Evolutionary conservation across 2,888 invertebrate genomes (phyloP), one percentile per base, ranked within the genome.

Genomic region (Amphipyra tragopoginis): DNA sequence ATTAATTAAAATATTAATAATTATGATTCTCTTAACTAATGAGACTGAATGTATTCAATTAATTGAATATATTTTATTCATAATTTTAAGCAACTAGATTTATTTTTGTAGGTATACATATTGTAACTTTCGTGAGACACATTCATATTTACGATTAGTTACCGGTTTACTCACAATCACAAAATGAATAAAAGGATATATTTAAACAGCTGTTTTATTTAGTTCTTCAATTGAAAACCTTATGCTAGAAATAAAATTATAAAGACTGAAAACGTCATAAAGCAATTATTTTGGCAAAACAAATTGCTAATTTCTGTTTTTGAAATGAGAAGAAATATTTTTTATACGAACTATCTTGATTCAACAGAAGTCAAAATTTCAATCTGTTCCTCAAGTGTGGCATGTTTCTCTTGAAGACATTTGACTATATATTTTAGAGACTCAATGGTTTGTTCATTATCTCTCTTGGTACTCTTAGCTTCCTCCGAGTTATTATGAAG

Each of bases 351-450:
- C 65, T 88, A 92, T 77, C 92, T 86, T 58, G 93, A 86, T 75
- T 94, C 94, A 36, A 94, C 90, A 65, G 92, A 85, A 66, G 93
- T 90, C 56, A 94, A 75, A 60, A 94, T 93, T 82, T 94, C 93
- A 71, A 94, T 90, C 80, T 94, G 93, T 77, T 94, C 94, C 64
- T 94, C 94, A 57, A 92, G 84, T 33, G 93, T 91, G 6, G 93
- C 89, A 72, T 93, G 90, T 78, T 93, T 94, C 65, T 94, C 94
- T 77, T 94, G 93, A 36, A 94, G 83, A 72, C 92, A 90, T 79
- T 93, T 94, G 0, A 92, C 88, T 70, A 93, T 86, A 73, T 93
- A 94, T 69, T 92, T 94, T 40, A 90, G 81, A 11, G 88, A 88
- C 44, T 94, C 91, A 38, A 89, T 79, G 68, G 80, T 88, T 57